These are phyloP conservation scores for Irena cyanogastra DNA, from an alignment of 2,113 vertebrate species.

Conservation along the genomic window DNA sequence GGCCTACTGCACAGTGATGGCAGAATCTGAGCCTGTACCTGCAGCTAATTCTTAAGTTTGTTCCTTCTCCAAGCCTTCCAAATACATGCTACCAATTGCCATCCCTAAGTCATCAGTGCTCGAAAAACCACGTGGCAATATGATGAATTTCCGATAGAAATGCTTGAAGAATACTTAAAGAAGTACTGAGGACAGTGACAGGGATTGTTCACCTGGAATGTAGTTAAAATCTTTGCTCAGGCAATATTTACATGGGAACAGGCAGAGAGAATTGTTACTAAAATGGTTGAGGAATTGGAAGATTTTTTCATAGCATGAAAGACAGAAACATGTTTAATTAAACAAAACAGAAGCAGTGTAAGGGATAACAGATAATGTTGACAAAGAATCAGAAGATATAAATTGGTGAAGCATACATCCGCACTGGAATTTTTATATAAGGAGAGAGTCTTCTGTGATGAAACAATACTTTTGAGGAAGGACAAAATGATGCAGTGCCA, in stretches of 20 bases:
- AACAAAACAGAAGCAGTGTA: background rate
- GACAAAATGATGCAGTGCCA: background rate
- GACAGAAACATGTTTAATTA: background rate
- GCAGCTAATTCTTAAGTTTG: background rate
- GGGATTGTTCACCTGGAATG: background rate
- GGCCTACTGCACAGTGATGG: background rate
- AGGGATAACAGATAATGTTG: background rate
- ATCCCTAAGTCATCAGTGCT: background rate
- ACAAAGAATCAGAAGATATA: background rate
- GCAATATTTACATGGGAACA: background rate
- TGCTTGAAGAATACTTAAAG: background rate
- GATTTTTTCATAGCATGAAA: background rate
- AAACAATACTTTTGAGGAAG: background rate
- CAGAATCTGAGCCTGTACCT: background rate
- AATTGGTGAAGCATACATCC: background rate
- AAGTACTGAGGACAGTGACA: background rate
- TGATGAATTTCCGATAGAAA: background rate
- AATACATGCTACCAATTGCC: background rate
- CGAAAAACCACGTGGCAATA: background rate
- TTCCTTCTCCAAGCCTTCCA: background rate
- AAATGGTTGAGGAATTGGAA: background rate
- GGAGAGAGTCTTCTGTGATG: background rate
- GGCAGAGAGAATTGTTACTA: background rate
- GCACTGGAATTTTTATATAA: background rate
- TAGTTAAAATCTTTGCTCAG: background rate